These are phyloP conservation scores for Anagyrus pseudococci DNA, from an alignment of 2,888 invertebrate genomes.

Conservation along the genomic window DNA sequence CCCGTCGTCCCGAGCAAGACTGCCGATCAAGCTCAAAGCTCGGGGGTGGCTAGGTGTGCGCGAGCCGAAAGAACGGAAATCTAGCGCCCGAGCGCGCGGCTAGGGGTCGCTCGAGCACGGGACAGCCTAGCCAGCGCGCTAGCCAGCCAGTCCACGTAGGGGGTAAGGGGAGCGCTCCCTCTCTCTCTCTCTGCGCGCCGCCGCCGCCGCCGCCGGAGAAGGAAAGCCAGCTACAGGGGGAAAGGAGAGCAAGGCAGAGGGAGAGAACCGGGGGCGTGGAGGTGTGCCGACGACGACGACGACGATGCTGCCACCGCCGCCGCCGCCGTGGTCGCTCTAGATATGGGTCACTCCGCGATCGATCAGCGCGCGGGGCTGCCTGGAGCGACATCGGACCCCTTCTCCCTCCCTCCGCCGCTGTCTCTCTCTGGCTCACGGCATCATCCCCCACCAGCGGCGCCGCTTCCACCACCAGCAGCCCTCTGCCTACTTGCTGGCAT, in stretches of 20 bases:
- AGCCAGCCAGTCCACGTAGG: too few species aligned
- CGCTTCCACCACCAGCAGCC: not conserved
- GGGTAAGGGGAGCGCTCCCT: slow-evolving; percentile 9
- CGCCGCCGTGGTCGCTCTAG: slow-evolving; percentile 43
- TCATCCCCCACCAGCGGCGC: not conserved
- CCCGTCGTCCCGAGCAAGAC: slow-evolving; percentile 15
- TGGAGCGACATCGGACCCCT: not conserved
- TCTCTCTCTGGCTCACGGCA: slow-evolving; percentile 3
- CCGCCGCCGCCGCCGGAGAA: slow-evolving; percentile 31
- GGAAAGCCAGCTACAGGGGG: too few species aligned
- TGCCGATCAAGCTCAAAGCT: not conserved
- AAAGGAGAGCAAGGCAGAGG: too few species aligned
- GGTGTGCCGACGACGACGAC: too few species aligned
- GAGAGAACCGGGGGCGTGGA: not conserved
- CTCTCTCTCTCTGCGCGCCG: not conserved
- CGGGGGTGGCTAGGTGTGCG: too few species aligned
- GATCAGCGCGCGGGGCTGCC: slow-evolving; percentile 46
- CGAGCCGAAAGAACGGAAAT: not conserved
- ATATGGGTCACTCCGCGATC: slow-evolving; percentile 61
- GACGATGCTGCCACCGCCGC: too few species aligned
- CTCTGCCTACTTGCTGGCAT: not conserved
- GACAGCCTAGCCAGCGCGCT: not conserved
- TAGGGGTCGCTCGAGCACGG: slow-evolving; percentile 1
- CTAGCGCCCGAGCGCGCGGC: not conserved
- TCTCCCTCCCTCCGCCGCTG: not conserved